These are phyloP conservation scores for Anseranas semipalmata DNA, from an alignment of 2,113 vertebrate species.

Conservation along the genomic window DNA sequence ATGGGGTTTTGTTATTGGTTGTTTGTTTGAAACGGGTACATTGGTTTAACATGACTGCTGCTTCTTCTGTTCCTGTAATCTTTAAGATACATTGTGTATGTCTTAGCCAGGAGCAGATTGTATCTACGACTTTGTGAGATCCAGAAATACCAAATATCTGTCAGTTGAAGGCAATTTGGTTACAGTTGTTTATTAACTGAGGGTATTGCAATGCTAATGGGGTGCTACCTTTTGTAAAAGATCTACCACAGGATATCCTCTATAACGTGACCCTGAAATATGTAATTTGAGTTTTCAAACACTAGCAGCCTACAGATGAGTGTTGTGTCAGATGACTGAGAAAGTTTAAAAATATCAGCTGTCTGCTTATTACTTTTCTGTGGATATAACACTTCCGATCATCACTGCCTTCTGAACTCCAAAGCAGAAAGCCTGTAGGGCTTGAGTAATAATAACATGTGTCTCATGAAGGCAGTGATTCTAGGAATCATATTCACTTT, in stretches of 20 bases:
- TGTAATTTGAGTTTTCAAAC: neutral
- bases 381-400: neutral
- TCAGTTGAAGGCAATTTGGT: neutral
- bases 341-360: neutral
- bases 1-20: neutral
- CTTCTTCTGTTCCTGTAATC: neutral
- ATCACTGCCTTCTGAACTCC: neutral
- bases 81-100: neutral
- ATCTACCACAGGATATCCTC: neutral
- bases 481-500: neutral
- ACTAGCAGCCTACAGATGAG: neutral
- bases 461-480: neutral
- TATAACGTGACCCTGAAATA: neutral
- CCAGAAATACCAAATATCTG: neutral
- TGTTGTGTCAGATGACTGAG: neutral
- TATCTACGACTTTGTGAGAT: neutral
- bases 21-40: neutral
- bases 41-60: neutral
- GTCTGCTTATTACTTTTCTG: neutral
- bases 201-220: neutral
- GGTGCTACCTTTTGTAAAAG: neutral
- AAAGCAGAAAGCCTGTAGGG: neutral
- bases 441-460: neutral
- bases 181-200: neutral
- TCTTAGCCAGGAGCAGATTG: neutral